Evolutionary conservation across 2,888 invertebrate genomes (phyloP).

Genomic region (Myopa tessellatipennis): DNA sequence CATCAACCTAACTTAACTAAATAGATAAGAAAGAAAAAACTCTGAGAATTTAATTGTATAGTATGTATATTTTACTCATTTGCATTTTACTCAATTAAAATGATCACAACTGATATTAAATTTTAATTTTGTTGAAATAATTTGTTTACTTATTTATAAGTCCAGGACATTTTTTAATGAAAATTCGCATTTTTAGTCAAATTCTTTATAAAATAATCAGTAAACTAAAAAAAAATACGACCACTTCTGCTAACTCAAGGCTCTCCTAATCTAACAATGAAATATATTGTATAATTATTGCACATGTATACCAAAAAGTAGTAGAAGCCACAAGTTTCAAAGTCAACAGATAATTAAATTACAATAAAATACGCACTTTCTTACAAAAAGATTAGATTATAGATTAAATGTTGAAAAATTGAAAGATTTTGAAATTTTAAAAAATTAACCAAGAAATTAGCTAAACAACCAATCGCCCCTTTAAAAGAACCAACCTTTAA

Average conservation of each 20-base stretch:
- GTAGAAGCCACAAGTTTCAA: neutral
- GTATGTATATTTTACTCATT: neutral
- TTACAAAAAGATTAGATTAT: neutral
- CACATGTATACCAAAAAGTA: slow-evolving; percentile 3
- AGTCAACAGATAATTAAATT: neutral
- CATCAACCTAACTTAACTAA: neutral
- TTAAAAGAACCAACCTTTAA: too few species aligned
- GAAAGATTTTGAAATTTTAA: neutral
- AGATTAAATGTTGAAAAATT: neutral
- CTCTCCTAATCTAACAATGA: neutral
- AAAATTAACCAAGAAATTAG: neutral
- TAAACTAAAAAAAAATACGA: neutral
- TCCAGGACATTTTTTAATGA: neutral
- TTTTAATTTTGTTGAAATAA: too few species aligned
- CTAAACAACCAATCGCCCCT: too few species aligned
- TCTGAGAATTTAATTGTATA: neutral
- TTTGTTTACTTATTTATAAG: neutral
- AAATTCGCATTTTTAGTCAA: slow-evolving; percentile 3
- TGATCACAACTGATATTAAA: too few species aligned
- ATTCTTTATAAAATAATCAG: slow-evolving; percentile 4
- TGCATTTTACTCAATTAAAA: neutral
- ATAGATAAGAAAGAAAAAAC: neutral
- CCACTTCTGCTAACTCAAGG: neutral
- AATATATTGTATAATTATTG: neutral
- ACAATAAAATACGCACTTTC: neutral